These are phyloP conservation scores for Noctua janthina DNA, from an alignment of 2,888 invertebrate species.

Conservation along the genomic window DNA sequence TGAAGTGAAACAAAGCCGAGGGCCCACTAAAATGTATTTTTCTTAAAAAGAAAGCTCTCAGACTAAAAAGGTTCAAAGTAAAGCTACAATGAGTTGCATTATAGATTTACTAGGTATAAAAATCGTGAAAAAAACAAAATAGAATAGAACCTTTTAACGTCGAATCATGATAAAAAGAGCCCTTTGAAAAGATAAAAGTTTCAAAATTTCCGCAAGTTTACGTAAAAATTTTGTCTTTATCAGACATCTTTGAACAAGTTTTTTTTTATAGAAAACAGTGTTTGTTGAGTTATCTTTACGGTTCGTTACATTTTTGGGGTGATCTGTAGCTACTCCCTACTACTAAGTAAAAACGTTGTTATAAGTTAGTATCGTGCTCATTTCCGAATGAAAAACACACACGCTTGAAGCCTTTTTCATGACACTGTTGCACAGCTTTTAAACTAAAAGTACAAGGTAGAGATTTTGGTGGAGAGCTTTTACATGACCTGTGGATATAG, in stretches of 20 bases:
- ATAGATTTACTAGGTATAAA: background rate
- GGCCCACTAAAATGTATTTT: slow-evolving; percentile 20
- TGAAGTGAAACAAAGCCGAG: slow-evolving; percentile 31
- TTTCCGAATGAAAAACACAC: background rate
- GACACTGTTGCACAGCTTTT: background rate
- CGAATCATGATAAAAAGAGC: slow-evolving; percentile 48
- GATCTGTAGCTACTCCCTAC: background rate
- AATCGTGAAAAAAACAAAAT: background rate
- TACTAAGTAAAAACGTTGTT: background rate
- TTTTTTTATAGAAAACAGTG: slow-evolving; percentile 13
- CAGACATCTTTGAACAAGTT: slow-evolving; percentile 31
- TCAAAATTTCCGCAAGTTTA: slow-evolving; percentile 42
- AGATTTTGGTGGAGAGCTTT: background rate
- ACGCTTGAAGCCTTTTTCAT: background rate
- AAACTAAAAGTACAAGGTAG: background rate
- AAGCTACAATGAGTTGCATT: background rate
- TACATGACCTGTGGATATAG: background rate
- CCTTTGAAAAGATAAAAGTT: slow-evolving; percentile 42
- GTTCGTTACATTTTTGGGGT: slow-evolving; percentile 20
- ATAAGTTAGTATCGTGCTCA: background rate
- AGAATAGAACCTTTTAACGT: slow-evolving; percentile 34
- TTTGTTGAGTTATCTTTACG: slow-evolving; percentile 49
- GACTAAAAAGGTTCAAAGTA: background rate
- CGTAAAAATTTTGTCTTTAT: slow-evolving; percentile 22
- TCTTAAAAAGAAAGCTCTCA: background rate